phyloP scores from a whole-genome alignment of 2,113 vertebrate species.

The Brachyistius frenatus region DNA sequence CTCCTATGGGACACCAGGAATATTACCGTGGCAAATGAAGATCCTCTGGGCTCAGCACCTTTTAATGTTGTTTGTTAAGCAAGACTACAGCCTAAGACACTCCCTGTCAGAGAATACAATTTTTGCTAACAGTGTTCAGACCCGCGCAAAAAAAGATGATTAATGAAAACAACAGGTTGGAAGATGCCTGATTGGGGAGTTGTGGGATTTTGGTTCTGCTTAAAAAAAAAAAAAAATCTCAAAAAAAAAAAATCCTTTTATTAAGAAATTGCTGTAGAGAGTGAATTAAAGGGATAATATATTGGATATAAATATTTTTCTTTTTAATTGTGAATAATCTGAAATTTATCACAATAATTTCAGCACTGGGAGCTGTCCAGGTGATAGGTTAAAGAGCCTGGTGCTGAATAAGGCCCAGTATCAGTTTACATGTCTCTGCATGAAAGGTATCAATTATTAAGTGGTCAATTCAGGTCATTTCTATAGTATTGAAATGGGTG shows the following conservation, averaged over 20 bases:
- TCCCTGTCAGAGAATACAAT: too few species aligned
- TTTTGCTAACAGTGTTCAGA: too few species aligned
- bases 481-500: background rate
- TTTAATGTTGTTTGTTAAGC: background rate
- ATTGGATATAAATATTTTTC: background rate
- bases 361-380: background rate
- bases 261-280: background rate
- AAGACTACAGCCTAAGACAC: too few species aligned
- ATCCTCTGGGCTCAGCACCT: background rate
- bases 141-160: background rate
- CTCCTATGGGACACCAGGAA: background rate
- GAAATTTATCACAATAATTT: background rate
- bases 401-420: constrained; percentile 21
- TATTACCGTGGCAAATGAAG: background rate
- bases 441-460: constrained; percentile 8
- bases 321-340: too few species aligned
- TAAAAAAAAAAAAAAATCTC: too few species aligned
- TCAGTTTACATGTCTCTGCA: constrained; percentile 11
- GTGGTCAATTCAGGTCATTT: background rate
- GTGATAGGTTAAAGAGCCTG: background rate
- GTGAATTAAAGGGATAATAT: background rate
- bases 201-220: background rate
- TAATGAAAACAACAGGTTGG: background rate
- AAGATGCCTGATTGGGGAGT: background rate
- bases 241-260: too few species aligned